phyloP scores from a whole-genome alignment of 2,113 vertebrate genomes.

The Sander vitreus region DNA sequence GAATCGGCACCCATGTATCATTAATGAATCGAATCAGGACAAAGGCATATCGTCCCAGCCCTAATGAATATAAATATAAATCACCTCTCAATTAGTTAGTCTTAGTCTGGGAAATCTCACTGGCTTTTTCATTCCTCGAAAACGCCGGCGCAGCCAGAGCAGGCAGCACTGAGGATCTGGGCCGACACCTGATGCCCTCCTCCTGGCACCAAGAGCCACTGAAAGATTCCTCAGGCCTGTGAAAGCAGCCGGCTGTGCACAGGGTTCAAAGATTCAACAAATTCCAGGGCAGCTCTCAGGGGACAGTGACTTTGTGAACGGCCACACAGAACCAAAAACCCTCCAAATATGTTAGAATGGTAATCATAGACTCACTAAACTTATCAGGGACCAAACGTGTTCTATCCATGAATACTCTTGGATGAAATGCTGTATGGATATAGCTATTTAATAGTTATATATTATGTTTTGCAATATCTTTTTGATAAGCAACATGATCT shows the following conservation, averaged over 20 bases:
- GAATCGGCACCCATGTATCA: no score
- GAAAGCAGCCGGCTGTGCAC: slow-evolving; percentile 76
- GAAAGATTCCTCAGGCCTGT: slow-evolving; percentile 82
- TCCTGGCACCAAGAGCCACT: slow-evolving; percentile 80
- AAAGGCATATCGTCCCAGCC: no score
- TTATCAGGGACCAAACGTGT: background rate
- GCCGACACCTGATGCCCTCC: slow-evolving; percentile 77
- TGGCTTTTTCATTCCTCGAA: slow-evolving; percentile 65
- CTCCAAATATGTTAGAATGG: slow-evolving; percentile 56
- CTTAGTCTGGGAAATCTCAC: slow-evolving; percentile 8
- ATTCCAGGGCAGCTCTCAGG: slow-evolving; percentile 82
- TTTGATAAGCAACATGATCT: background rate
- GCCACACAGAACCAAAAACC: slow-evolving; percentile 70
- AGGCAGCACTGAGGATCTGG: slow-evolving; percentile 44
- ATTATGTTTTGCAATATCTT: background rate
- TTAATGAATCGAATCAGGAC: no score
- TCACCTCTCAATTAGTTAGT: no score
- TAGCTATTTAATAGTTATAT: background rate
- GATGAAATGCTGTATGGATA: background rate
- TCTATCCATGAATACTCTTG: background rate
- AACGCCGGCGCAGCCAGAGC: slow-evolving; percentile 45
- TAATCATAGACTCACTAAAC: slow-evolving; percentile 56
- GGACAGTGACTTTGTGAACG: slow-evolving; percentile 73
- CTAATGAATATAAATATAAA: no score
- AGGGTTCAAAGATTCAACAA: slow-evolving; percentile 80